Conservation (phyloP, 2,797 vertebrate genomes). For the Diceros bicornis region DNA sequence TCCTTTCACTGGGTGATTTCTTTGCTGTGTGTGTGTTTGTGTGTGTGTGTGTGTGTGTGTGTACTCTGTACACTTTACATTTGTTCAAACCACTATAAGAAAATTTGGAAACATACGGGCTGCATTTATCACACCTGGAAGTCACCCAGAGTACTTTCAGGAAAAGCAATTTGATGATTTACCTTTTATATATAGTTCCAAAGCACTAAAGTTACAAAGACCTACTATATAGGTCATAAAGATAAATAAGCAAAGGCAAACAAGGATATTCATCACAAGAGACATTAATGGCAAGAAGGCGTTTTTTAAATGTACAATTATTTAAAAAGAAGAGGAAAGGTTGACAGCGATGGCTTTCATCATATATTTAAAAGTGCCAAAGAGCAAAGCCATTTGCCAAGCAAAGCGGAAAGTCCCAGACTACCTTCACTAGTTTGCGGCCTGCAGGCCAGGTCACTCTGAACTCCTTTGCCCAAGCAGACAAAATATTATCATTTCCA, state of each 20-base stretch:
- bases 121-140: constrained; percentile 23
- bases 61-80: background rate
- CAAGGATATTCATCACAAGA: constrained; percentile 21
- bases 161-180: constrained; percentile 57
- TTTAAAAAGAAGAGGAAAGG: constrained; percentile 57
- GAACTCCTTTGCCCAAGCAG: background rate
- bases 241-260: constrained; percentile 60
- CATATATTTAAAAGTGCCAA: constrained; percentile 46
- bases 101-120: background rate
- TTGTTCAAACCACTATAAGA: constrained; percentile 24
- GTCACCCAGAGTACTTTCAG: constrained; percentile 48
- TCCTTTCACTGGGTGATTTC: background rate
- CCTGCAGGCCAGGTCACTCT: background rate
- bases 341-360: background rate
- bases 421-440: background rate
- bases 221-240: background rate
- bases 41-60: background rate
- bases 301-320: constrained; percentile 35
- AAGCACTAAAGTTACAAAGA: constrained; percentile 57
- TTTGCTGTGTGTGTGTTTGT: background rate
- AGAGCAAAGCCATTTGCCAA: constrained; percentile 59
- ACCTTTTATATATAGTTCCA: constrained; percentile 57
- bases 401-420: constrained; percentile 3
- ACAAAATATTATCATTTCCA: constrained; percentile 54
- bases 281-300: constrained; percentile 48